Base-by-base conservation (phyloP, 37 sponge, comb jelly and placozoan genomes). In the Bolinopsis microptera region DNA sequence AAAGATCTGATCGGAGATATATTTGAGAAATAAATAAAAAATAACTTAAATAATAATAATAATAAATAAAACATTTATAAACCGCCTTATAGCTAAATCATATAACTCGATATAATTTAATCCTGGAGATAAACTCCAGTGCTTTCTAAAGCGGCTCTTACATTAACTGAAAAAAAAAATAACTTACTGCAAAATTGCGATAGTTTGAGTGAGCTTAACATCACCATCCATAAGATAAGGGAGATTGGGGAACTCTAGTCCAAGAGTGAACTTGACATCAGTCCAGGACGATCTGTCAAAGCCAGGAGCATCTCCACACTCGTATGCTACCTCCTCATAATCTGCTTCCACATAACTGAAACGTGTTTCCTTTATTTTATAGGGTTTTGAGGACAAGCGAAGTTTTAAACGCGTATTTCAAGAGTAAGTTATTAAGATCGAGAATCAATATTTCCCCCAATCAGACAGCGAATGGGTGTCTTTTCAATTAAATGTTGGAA, bases 251-350 rank as follows among this genome's bases (percentile, higher is more conserved):
- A 72, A 72, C 26, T 72, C 75, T 23, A 30, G 31, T n/a, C 75
- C 75, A 28, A 72, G 75, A 72, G 2, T 72, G 18, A 72, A 72
- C 75, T 72, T 72, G 13, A 72, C 31, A 21, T 72, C 75, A 72
- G 18, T 3, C 75, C 75, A 72, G 18, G 22, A 72, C 5, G 75
- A 72, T 21, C 18, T 72, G 31, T 72, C 75, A 21, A 72, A 72
- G 13, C 5, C 31, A 24, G 75, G 75, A 72, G 31, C 75, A 72
- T 72, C 75, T 5, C 75, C 75, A 72, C 75, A 72, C 26, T 72
- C 75, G 26, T 72, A 72, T 28, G 31, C 75, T 24, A 72, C 75
- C 26, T 72, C 75, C 75, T 72, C 75, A 28, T 72, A 72, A 72
- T 72, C 75, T 24, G 26, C 31, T 72, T 72, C n/a, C 26, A 21